Evolutionary conservation across 2,797 vertebrate genomes (phyloP).

Genomic region (Clarias fuscus): DNA sequence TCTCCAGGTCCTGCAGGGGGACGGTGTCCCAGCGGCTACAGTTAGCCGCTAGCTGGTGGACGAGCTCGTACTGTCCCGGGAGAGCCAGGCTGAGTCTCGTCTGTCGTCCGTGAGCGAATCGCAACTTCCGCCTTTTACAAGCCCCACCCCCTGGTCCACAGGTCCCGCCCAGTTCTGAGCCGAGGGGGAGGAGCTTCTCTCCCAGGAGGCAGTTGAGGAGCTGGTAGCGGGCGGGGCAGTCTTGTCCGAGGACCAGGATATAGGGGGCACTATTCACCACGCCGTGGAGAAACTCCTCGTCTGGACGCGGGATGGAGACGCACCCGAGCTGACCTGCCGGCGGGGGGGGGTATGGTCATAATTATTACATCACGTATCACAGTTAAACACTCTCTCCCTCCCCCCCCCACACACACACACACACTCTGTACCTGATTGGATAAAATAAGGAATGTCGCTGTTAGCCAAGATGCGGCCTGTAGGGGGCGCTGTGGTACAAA

Average conservation of each 20-base stretch:
- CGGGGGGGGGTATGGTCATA: neutral
- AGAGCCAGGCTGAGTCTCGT: constrained; percentile 86
- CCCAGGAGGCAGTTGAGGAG: constrained; percentile 90
- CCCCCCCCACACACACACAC: neutral
- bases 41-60: constrained; percentile 88
- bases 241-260: constrained; percentile 90
- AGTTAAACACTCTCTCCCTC: neutral
- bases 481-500: neutral
- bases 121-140: constrained; percentile 88
- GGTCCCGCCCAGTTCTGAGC: constrained; percentile 67
- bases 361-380: neutral
- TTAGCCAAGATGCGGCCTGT: neutral
- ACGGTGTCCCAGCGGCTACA: constrained; percentile 92
- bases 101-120: constrained; percentile 86
- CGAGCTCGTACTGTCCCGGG: constrained; percentile 93
- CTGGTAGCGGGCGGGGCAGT: constrained; percentile 85
- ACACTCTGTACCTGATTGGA: neutral
- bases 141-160: constrained; percentile 71
- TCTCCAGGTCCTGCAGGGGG: constrained; percentile 89
- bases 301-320: constrained; percentile 85
- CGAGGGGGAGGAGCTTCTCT: constrained; percentile 83
- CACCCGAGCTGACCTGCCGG: constrained; percentile 81
- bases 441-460: neutral
- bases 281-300: constrained; percentile 89
- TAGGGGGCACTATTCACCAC: constrained; percentile 81